Evolutionary conservation across 2,797 vertebrate species (phyloP), one percentile per base, ranked within the genome.

Genomic region (Acrossocheilus fasciatus): DNA sequence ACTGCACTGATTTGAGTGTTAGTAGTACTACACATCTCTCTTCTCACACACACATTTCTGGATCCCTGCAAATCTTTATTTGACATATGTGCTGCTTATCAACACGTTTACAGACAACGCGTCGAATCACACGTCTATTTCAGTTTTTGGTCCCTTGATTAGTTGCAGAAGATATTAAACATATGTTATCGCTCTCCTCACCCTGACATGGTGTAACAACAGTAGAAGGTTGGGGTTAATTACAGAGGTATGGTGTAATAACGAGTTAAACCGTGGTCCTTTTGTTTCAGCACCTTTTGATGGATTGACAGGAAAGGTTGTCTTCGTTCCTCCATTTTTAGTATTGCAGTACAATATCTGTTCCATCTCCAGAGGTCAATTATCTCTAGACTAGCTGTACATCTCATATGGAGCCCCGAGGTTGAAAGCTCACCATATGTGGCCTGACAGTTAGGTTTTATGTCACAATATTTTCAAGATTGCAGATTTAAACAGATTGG

Each of bases 391-490:
- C 88, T 88, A 89, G 90, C 90, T 89, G 81, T 72, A 86, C 82
- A 93, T 91, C 34, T 66, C 89, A 64, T 81, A 75, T 74, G 75
- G 87, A 81, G 72, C 34, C 81, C 3, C 15, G 5, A 86, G 79
- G 54, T 8, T n/a, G 8, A 91, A 83, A 70, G 83, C 89, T 85
- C 76, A 20, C 92, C 73, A 86, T 91, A 88, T 91, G 86, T 92
- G 91, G 92, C 89, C 92, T 91, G 84, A 15, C 91, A 91, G 91
- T 94, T 92, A 91, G 91, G 87, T 89, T 90, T 91, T 89, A 91
- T 95, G 94, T 95, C 94, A 95, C 92, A 95, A 95, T 95, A 96
- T 95, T 95, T 95, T 92, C 93, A 92, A 89, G 92, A 91, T 92
- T 89, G 89, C 90, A 91, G 89, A 91, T 90, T 92, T 91, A 93